Conservation (phyloP, 2,113 vertebrate species). For the Microcebus griseorufus region DNA sequence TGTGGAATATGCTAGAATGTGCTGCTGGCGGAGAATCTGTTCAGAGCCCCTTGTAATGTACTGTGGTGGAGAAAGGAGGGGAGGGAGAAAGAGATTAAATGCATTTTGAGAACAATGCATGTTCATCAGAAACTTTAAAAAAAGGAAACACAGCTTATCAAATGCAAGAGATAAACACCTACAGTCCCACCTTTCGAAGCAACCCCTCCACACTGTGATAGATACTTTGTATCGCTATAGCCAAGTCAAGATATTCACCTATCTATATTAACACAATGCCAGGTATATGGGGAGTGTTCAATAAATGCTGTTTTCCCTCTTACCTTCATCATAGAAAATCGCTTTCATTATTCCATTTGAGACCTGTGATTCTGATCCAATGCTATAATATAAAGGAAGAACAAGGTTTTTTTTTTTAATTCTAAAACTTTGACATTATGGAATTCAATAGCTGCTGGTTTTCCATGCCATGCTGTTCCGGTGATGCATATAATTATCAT, state of each 20-base stretch:
- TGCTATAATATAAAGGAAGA: constrained; percentile 12
- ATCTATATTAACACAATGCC: not conserved
- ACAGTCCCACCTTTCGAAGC: not conserved
- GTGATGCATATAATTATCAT: not conserved
- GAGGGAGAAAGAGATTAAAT: not conserved
- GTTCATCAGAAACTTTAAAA: not conserved
- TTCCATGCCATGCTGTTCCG: not conserved
- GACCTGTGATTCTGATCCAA: constrained; percentile 1
- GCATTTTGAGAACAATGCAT: not conserved
- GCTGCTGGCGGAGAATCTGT: too few species aligned
- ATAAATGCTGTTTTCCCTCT: not conserved
- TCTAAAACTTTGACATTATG: not conserved
- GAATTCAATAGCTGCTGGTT: not conserved
- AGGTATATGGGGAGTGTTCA: not conserved
- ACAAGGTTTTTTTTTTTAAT: not conserved
- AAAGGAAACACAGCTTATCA: not conserved
- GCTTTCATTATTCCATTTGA: not conserved
- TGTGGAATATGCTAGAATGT: not conserved
- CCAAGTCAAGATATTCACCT: not conserved
- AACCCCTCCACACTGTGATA: accelerated
- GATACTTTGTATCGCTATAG: accelerated
- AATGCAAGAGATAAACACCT: not conserved
- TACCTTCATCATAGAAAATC: not conserved
- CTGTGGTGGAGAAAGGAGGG: accelerated
- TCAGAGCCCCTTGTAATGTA: not conserved